Base-by-base conservation (phyloP, 2,113 vertebrate species). In the Gavialis gangeticus region DNA sequence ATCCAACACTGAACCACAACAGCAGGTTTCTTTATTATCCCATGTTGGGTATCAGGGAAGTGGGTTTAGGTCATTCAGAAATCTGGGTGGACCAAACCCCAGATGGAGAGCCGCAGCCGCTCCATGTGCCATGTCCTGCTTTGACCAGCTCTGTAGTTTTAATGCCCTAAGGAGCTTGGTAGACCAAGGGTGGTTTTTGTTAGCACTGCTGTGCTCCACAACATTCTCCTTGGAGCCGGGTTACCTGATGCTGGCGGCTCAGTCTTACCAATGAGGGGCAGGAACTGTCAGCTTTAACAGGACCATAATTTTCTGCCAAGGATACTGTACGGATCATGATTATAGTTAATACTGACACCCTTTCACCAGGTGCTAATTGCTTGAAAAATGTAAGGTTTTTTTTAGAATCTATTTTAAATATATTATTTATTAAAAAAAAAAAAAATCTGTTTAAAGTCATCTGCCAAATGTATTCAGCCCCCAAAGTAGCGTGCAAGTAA, bases 221-320 rank as follows among this genome's bases (percentile, higher is more conserved):
- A 75, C 71, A 83, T 90, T 92, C 92, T 93, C 95, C 91, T 93
- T 93, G 95, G 91, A 94, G 71, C 12, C 57, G 54, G 59, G 59
- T 37, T 34, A 34, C 34, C 34, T 34, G 34, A 34, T n/a, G n/a
- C 34, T 34, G 34, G 34, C 34, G 34, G 34, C 34, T 34, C 34
- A 34, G 34, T 5, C 34, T 34, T 34, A 34, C 34, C 34, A 34
- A 34, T 34, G 34, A n/a, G 34, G 34, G 34, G 34, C 34, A 2
- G 28, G 80, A 57, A 25, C 55, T 34, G 64, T 76, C 67, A 85
- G 1, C 87, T 96, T 88, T 79, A 37, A 83, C 3, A 55, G n/a
- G 89, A 27, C 21, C 60, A 1, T 1, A 19, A 28, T 30, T 55
- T 86, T 21, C 66, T 71, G 12, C 64, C 1, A 2, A 28, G 81